Base-by-base conservation (phyloP, 2,797 vertebrate genomes). In the Halcyon leucocephala region DNA sequence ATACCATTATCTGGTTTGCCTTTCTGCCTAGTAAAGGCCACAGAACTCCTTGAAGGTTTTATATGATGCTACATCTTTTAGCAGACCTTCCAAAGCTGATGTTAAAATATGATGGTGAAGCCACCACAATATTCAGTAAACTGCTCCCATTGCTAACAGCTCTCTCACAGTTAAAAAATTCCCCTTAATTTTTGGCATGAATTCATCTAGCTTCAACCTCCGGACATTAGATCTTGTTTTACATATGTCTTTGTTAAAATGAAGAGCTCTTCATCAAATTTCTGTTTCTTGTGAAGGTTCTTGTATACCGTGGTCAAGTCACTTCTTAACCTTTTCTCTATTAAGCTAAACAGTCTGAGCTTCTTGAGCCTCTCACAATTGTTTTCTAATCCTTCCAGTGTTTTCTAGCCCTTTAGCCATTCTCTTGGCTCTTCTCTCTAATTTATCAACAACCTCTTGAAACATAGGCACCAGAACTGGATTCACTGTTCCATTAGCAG, bases 371-470 rank as follows among this genome's bases (percentile, higher is more conserved):
- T 85, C 92, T 96, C 89, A 92, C 95, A 89, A 96, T 96, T 96
- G 92, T 97, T 95, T 96, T 84, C 93, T 97, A 97, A 97, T 96
- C 96, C 95, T 94, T 74, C 18, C 67, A 90, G 71, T 95, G 93
- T 94, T 97, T 96, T 93, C 18, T 54, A 92, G 83, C 93, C 90
- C 95, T 95, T 95, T 54, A 96, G 84, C 86, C 78, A 82, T 94
- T 93, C 93, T 89, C 78, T 95, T 90, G 86, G 52, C 92, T 96
- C 83, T 76, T 89, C 48, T 73, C 52, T 67, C 74, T 94, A 96
- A 97, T 96, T 96, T 91, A 96, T 97, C 95, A 96, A 96, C 96
- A 96, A 54, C 80, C 88, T 96, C 88, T 97, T 97, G 93, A 96
- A 96, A 88, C 94, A 90, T 20, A 95, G 95, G 86, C 93, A 77